Base-by-base conservation (phyloP, 2,888 invertebrate species). In the Drosophila tanythrix region DNA sequence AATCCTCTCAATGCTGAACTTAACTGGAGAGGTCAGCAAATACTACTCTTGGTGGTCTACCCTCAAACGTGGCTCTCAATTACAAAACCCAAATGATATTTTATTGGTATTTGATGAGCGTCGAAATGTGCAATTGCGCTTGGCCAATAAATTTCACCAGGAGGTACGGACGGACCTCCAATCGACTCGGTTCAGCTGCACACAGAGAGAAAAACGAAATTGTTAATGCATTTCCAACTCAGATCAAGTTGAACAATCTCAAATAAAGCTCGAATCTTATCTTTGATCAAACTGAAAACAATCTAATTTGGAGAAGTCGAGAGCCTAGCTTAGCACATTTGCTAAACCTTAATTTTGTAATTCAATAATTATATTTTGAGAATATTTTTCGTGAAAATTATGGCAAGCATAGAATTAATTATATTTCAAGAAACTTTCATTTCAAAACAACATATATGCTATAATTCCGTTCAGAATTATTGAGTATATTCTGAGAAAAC, bases 31-130 rank as follows among this genome's bases (percentile, higher is more conserved):
- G 35, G 62, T 63, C 70, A 71, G 36, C 33, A 27, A 25, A n/a
- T 38, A 27, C 52, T 15, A 38, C 51, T 60, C 50, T 50, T 55
- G 85, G 82, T 84, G 84, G 81, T 81, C 81, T 52, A 53, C 64
- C 52, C 48, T 21, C 57, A 31, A 33, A 29, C 31, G 27, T 38
- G n/a, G 51, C 36, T 59, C 67, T 76, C 85, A 89, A 85, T 86
- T 86, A 85, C 88, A 82, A 60, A 80, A 78, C 82, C 84, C 82
- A 88, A 86, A 89, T 89, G 89, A 89, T 88, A 89, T 89, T 86
- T 86, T 86, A 86, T 86, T 82, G 89, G 66, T 82, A 88, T 89
- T 86, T 86, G 85, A 86, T 85, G 89, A 88, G 85, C 88, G 73
- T 80, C 76, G 82, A 84, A 68, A 61, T 81, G 85, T 79, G 88